Conservation (phyloP, 2,888 invertebrate genomes). For the Drosophila dives region DNA sequence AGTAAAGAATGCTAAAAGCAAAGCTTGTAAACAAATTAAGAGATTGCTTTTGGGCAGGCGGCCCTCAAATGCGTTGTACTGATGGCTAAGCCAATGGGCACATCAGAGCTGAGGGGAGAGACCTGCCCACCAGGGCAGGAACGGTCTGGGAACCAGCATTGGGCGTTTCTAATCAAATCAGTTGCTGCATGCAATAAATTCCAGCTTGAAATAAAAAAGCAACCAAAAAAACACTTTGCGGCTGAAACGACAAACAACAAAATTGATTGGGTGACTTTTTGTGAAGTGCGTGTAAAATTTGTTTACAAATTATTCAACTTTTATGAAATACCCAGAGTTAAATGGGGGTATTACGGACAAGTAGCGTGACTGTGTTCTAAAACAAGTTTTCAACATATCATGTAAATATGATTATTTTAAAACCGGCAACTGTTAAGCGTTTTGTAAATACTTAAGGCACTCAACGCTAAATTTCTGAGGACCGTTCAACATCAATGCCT, state of each 20-base stretch:
- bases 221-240: slow-evolving; percentile 48
- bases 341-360: neutral
- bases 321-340: slow-evolving; percentile 15
- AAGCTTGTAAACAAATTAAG: slow-evolving; percentile 78
- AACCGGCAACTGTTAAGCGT: slow-evolving; percentile 28
- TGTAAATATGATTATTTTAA: slow-evolving; percentile 48
- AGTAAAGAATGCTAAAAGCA: slow-evolving; percentile 72
- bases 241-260: slow-evolving; percentile 60
- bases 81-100: slow-evolving; percentile 74
- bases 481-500: neutral
- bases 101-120: slow-evolving; percentile 7
- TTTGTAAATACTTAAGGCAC: slow-evolving; percentile 26
- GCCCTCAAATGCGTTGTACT: slow-evolving; percentile 70
- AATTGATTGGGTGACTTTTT: slow-evolving; percentile 55
- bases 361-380: slow-evolving; percentile 34
- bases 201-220: slow-evolving; percentile 26
- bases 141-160: slow-evolving; percentile 44
- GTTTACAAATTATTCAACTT: slow-evolving; percentile 50
- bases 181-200: slow-evolving; percentile 78
- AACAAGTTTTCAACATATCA: slow-evolving; percentile 26
- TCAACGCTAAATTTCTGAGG: slow-evolving; percentile 2
- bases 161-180: slow-evolving; percentile 80
- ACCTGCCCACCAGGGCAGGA: neutral
- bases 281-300: slow-evolving; percentile 57
- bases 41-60: slow-evolving; percentile 76